Evolutionary conservation across 2,797 vertebrate species (phyloP).

Genomic region (Notolabrus celidotus): DNA sequence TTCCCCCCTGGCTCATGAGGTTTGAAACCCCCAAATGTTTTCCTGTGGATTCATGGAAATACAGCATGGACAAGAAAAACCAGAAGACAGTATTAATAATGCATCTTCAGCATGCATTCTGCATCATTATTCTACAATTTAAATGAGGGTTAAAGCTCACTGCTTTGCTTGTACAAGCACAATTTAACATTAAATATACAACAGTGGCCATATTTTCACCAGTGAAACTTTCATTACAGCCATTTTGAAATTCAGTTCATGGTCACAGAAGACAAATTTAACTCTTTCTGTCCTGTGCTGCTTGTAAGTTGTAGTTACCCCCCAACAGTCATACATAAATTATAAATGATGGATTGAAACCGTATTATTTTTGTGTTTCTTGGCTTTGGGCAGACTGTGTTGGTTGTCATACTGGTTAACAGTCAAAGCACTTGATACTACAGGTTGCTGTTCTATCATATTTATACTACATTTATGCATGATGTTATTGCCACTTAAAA

Average conservation of each 20-base stretch:
- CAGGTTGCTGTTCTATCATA: too few relatives aligned
- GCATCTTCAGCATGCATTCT: slow-evolving; percentile 62
- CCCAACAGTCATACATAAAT: background rate
- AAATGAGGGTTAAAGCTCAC: slow-evolving; percentile 78
- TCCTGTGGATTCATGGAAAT: slow-evolving; percentile 47
- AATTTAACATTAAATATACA: slow-evolving; percentile 74
- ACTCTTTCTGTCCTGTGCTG: slow-evolving; percentile 14
- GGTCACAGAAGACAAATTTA: slow-evolving; percentile 31
- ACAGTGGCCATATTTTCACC: slow-evolving; percentile 46
- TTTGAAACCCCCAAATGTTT: slow-evolving; percentile 41
- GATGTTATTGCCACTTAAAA: too few relatives aligned
- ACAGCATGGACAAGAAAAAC: slow-evolving; percentile 45
- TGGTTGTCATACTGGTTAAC: background rate
- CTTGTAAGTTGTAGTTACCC: background rate
- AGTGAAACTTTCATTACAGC: slow-evolving; percentile 49
- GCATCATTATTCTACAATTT: slow-evolving; percentile 74
- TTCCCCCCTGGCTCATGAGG: slow-evolving; percentile 18
- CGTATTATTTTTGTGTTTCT: background rate
- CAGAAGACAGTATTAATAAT: slow-evolving; percentile 73
- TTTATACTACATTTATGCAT: too few relatives aligned
- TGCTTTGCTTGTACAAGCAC: slow-evolving; percentile 60
- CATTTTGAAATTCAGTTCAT: slow-evolving; percentile 49
- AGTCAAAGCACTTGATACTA: too few relatives aligned
- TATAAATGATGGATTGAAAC: background rate
- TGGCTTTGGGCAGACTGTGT: background rate